These are phyloP conservation scores for Pipistrellus kuhlii DNA, from an alignment of 2,797 vertebrate species.

Conservation along the genomic window DNA sequence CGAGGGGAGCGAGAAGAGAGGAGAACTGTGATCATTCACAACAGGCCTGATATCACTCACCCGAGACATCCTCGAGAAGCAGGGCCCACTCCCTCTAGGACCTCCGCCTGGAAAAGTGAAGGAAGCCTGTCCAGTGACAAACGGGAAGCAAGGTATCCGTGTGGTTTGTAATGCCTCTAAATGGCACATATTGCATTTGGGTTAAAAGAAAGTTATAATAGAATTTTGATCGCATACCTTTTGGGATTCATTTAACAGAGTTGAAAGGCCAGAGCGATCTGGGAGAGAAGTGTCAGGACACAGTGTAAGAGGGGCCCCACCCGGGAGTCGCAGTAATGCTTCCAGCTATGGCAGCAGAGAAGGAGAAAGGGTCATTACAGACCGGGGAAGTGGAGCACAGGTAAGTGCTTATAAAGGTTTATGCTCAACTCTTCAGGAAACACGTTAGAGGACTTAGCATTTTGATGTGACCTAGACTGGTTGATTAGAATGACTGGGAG, in stretches of 20 bases:
- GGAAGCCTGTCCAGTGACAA: conserved; percentile 91
- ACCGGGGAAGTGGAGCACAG: conserved; percentile 91
- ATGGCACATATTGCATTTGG: neutral
- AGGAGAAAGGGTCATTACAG: conserved; percentile 91
- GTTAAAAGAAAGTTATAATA: neutral
- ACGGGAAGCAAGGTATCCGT: conserved; percentile 92
- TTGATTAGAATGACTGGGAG: neutral
- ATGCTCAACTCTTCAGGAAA: neutral
- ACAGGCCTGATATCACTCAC: conserved; percentile 91
- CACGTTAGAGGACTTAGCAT: neutral
- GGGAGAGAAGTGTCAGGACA: conserved; percentile 93
- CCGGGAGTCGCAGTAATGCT: conserved; percentile 90
- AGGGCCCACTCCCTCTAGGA: conserved; percentile 87
- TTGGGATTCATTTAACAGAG: conserved; percentile 80
- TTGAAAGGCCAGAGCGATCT: conserved; percentile 92
- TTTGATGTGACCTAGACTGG: neutral
- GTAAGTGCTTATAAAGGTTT: conserved; percentile 76
- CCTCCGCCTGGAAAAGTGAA: conserved; percentile 93
- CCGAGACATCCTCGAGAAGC: conserved; percentile 92
- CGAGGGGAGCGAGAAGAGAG: conserved; percentile 94
- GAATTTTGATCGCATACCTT: neutral
- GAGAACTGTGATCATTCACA: conserved; percentile 91
- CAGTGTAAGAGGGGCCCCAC: conserved; percentile 90
- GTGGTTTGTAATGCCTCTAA: neutral
- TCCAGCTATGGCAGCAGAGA: conserved; percentile 92